Conservation (phyloP, 2,797 vertebrate species). For the Sebastes oblongus region DNA sequence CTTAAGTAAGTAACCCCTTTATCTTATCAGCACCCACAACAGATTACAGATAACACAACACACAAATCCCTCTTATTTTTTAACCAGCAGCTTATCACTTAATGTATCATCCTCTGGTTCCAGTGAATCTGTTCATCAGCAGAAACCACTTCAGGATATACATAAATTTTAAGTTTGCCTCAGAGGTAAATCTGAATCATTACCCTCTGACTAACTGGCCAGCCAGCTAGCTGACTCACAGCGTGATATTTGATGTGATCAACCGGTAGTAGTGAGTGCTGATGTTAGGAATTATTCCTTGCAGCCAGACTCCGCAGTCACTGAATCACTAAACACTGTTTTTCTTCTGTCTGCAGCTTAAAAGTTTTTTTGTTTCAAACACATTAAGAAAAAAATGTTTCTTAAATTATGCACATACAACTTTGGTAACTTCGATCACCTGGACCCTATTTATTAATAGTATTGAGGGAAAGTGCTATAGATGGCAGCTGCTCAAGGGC, state of each 20-base stretch:
- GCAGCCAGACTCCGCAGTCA: constrained; percentile 13
- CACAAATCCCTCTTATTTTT: constrained; percentile 10
- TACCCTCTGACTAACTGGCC: constrained; percentile 36
- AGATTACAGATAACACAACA: constrained; percentile 18
- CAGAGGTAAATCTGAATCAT: constrained; percentile 39
- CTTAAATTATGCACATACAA: no score
- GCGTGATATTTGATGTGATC: constrained; percentile 37
- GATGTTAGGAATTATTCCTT: constrained; percentile 41
- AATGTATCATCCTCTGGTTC: constrained; percentile 30
- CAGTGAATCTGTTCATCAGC: constrained; percentile 40
- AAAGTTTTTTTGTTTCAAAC: not conserved
- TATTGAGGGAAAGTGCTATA: no score
- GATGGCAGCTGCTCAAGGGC: no score
- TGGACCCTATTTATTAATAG: no score
- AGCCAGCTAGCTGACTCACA: constrained; percentile 43
- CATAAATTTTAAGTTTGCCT: constrained; percentile 32
- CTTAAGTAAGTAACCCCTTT: constrained; percentile 14
- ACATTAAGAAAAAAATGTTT: not conserved
- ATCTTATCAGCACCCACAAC: constrained; percentile 11
- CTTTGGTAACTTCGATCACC: no score
- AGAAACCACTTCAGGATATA: constrained; percentile 26
- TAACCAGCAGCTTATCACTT: constrained; percentile 35
- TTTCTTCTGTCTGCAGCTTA: not conserved
- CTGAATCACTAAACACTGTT: constrained; percentile 6
- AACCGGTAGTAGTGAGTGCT: constrained; percentile 27